Base-by-base conservation (phyloP, 2,797 vertebrate genomes). In the Cyprinodon diabolis region DNA sequence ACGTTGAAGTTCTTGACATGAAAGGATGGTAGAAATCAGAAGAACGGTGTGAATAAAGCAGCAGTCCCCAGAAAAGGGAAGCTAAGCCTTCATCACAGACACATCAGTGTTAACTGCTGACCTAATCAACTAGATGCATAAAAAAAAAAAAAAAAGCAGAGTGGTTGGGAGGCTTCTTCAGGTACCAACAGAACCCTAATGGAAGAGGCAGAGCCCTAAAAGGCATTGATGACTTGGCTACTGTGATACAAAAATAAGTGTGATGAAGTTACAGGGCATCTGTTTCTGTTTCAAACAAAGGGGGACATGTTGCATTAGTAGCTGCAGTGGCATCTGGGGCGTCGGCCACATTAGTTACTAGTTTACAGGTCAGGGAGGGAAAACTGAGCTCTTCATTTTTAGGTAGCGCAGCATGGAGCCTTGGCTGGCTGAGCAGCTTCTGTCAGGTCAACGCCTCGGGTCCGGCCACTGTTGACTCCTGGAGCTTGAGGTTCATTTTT, bases 361-460 rank as follows among this genome's bases (percentile, higher is more conserved):
- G 95, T 96, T 89, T 95, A 96, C 92, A 95, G 95, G 93, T 83
- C 66, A 60, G 80, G 65, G 77, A 66, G 80, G 66, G 77, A 81
- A 76, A 71, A 69, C 43, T 83, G 72, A 13, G 55, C 66, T 86
- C 84, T 89, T 89, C 90, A 77, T 68, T 82, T 5, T 96, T 97
- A 99, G 96, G 96, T 98, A 95, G 96, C 97, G 96, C 97, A 99
- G 93, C 97, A 98, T 69, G 97, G 96, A 87, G 95, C 96, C 94
- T 96, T 98, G 92, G 95, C 92, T 76, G 96, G 96, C 87, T 97
- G 97, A 74, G 96, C 95, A 37, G 96, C 93, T 92, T 99, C 97
- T 58, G 97, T 97, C 92, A 99, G 96, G 90, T 97, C 96, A 93
- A 98, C 97, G 75, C 96, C 96, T 89, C 96, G 95, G 96, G 94